Evolutionary conservation across 1,140 invertebrate species (phyloP).

Genomic region (Drosophila tropicalis): DNA sequence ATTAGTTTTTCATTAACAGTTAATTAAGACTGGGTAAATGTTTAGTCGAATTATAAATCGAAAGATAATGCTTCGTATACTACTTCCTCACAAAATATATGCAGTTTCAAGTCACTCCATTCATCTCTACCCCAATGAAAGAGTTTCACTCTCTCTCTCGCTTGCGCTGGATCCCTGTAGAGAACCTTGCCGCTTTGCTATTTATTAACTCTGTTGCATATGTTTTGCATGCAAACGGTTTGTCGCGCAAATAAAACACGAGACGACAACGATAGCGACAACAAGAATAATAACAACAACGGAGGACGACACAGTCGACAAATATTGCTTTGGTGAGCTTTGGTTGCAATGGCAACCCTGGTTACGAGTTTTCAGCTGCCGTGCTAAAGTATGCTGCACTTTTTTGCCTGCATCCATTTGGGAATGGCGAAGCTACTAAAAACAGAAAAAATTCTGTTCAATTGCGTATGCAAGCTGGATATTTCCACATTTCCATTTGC

Average conservation of each 20-base stretch:
- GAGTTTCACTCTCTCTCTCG: not conserved
- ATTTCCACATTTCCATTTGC: conserved; percentile 7
- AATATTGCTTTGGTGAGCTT: conserved; percentile 53
- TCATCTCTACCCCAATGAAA: not conserved
- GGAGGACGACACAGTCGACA: conserved; percentile 30
- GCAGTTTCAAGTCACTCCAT: conserved; percentile 1
- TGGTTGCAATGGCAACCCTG: conserved; percentile 63
- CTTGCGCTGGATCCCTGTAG: not conserved
- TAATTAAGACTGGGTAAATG: not conserved
- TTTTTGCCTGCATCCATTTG: conserved; percentile 63
- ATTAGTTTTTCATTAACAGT: too few relatives aligned
- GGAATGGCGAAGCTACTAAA: conserved; percentile 42
- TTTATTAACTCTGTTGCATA: conserved; percentile 80
- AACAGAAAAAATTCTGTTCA: conserved; percentile 34
- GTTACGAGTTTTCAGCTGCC: conserved; percentile 1
- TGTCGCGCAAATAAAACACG: conserved; percentile 21
- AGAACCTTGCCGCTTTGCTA: conserved; percentile 39
- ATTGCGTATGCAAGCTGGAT: conserved; percentile 1
- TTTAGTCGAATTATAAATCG: not conserved
- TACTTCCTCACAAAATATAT: conserved; percentile 1
- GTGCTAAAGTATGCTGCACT: conserved; percentile 68
- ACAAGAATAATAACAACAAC: conserved; percentile 48
- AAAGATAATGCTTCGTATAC: not conserved
- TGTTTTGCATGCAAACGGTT: conserved; percentile 66
- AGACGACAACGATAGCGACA: conserved; percentile 66